Percentiles rank a stretch among this genome's conserved stretches.
phyloP scores from a whole-genome alignment of 2,797 vertebrate species.

The Cercopithecus neglectus region DNA sequence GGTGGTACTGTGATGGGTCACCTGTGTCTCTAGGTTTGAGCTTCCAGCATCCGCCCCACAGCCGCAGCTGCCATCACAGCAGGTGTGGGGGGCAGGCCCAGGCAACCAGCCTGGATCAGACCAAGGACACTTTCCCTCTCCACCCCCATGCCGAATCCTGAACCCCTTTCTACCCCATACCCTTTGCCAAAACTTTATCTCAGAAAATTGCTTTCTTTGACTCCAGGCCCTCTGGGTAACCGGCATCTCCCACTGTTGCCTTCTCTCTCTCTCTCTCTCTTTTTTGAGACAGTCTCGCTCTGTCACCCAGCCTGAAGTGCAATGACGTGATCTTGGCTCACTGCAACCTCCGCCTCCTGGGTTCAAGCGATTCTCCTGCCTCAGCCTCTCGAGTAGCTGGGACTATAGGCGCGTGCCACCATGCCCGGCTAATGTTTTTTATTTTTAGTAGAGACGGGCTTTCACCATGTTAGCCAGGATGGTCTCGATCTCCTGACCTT shows the following conservation, averaged over 20 bases:
- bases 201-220: slow-evolving; percentile 33
- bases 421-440: not conserved
- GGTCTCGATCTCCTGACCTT: not conserved
- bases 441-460: not conserved
- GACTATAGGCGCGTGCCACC: too few species aligned
- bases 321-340: too few species aligned
- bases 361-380: too few species aligned
- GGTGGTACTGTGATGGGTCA: fast-evolving
- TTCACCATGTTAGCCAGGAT: not conserved
- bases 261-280: too few species aligned
- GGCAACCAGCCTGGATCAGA: too few species aligned
- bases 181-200: slow-evolving; percentile 47
- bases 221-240: not conserved
- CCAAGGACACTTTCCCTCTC: not conserved
- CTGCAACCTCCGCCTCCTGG: too few species aligned
- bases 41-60: fast-evolving
- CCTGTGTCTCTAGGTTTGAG: not conserved
- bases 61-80: too few species aligned
- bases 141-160: not conserved
- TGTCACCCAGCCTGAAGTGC: too few species aligned
- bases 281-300: not conserved
- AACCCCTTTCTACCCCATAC: fast-evolving
- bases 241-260: not conserved
- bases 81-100: not conserved
- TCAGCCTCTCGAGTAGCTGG: too few species aligned